Conservation (phyloP, 2,888 invertebrate species). For the Malthinus flaveolus region DNA sequence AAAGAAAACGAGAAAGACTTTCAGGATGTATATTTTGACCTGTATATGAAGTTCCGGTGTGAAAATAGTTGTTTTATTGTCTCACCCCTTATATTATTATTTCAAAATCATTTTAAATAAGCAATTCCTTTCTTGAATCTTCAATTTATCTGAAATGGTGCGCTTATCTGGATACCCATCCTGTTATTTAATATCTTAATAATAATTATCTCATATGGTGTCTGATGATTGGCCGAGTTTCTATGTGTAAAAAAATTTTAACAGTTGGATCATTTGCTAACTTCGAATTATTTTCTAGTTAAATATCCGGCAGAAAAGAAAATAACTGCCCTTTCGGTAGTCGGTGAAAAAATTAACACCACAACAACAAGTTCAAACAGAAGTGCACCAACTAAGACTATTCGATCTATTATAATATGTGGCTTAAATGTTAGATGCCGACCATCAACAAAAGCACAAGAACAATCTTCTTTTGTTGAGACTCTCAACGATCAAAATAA, state of each 20-base stretch:
- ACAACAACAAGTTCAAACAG: constrained; percentile 36
- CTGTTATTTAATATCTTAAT: background rate
- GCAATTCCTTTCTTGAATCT: no score
- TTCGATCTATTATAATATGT: constrained; percentile 58
- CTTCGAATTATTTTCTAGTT: constrained; percentile 40
- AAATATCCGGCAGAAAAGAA: constrained; percentile 48
- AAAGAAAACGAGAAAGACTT: no score
- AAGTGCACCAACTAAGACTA: constrained; percentile 28
- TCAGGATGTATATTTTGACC: no score
- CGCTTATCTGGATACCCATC: no score
- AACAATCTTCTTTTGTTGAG: constrained; percentile 58
- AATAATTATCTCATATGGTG: background rate
- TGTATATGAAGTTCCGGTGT: no score
- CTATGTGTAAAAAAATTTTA: background rate
- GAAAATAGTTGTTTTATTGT: no score
- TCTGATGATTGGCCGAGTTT: background rate
- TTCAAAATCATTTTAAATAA: no score
- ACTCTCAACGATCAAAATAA: constrained; percentile 79
- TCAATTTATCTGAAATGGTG: no score
- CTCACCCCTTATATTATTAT: no score
- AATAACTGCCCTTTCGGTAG: constrained; percentile 48
- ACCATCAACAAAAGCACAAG: constrained; percentile 30
- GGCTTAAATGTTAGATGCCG: constrained; percentile 53
- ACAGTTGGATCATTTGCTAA: background rate
- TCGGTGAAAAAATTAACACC: constrained; percentile 35